Conservation (phyloP, 2,797 vertebrate genomes). For the Eulemur albifrons region DNA sequence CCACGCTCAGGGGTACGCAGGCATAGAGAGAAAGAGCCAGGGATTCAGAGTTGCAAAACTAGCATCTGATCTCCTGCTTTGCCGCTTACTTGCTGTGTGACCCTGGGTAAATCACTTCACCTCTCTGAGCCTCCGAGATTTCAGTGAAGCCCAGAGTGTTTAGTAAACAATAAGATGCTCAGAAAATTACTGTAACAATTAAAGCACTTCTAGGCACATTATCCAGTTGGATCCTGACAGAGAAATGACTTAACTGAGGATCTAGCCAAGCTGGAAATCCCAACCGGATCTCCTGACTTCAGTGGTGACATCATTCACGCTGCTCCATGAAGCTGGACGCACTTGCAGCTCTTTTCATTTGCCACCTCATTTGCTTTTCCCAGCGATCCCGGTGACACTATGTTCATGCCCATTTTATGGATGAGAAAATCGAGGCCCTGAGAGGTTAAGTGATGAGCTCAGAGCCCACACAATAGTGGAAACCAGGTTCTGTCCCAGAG, state of each 20-base stretch:
- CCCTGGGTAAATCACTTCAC: neutral
- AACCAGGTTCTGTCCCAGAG: neutral
- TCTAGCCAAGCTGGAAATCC: neutral
- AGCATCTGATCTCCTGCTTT: neutral
- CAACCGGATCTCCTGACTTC: neutral
- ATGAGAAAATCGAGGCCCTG: neutral
- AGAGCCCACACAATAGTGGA: neutral
- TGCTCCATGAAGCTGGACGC: neutral
- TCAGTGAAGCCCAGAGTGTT: neutral
- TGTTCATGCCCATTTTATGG: neutral
- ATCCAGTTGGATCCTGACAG: neutral
- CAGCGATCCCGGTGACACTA: neutral
- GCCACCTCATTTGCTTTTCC: neutral
- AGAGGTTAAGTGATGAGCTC: neutral
- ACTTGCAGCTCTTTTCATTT: neutral
- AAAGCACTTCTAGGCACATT: neutral
- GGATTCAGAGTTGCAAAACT: neutral
- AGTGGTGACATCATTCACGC: fast-evolving
- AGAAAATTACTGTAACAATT: neutral
- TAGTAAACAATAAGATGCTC: neutral
- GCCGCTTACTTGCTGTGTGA: neutral
- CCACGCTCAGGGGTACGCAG: neutral
- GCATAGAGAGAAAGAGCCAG: neutral
- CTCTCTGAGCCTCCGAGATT: neutral
- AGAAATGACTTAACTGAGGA: neutral